Conservation (phyloP, 1,140 invertebrate species). For the Thaumetopoea pityocampa region DNA sequence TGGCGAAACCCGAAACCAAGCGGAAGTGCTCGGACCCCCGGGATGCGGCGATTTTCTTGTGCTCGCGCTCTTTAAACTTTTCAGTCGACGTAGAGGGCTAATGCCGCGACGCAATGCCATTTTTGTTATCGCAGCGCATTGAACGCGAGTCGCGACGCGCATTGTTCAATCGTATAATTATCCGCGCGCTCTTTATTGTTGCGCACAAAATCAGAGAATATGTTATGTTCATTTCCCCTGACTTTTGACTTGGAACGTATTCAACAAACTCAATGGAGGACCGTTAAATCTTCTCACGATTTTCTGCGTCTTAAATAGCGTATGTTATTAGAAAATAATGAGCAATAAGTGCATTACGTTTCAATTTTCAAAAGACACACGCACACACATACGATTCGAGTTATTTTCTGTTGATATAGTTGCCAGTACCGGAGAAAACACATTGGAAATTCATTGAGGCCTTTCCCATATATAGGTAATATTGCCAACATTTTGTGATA, state of each 20-base stretch:
- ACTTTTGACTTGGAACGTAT: slow-evolving; percentile 60
- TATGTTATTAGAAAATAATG: neutral
- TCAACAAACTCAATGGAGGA: slow-evolving; percentile 47
- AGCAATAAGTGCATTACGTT: no score
- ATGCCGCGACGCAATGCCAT: slow-evolving; percentile 35
- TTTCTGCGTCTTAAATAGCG: slow-evolving; percentile 20
- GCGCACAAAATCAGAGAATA: slow-evolving; percentile 66
- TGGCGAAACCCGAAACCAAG: slow-evolving; percentile 58
- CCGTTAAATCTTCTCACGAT: slow-evolving; percentile 73
- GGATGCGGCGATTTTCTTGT: slow-evolving; percentile 61
- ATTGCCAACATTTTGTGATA: no score
- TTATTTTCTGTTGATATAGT: no score
- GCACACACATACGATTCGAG: no score
- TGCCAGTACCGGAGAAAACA: no score
- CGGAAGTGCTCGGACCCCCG: slow-evolving; percentile 65
- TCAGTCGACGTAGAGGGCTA: slow-evolving; percentile 45
- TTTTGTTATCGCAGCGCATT: slow-evolving; percentile 47
- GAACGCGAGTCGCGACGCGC: slow-evolving; percentile 52
- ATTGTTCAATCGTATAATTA: slow-evolving; percentile 71
- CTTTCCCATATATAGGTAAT: no score
- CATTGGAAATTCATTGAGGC: no score
- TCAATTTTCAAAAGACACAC: no score
- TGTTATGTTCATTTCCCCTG: slow-evolving; percentile 62
- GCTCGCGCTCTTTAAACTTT: slow-evolving; percentile 40
- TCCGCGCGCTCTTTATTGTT: slow-evolving; percentile 59